Evolutionary conservation across 2,888 invertebrate genomes (phyloP).

Genomic region (Corbicula japonica): DNA sequence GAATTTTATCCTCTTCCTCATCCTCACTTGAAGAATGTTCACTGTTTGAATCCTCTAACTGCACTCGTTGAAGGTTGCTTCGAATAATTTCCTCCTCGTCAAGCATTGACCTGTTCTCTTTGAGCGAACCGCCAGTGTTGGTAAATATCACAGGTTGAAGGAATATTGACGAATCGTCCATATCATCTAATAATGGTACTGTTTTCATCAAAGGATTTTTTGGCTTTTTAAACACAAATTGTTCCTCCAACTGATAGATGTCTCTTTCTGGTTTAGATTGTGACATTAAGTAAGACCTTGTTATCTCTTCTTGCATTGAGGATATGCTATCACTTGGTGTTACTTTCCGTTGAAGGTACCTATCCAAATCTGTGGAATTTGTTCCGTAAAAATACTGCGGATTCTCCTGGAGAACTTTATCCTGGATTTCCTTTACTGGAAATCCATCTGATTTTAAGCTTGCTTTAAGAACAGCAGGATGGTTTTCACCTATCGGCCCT

Average conservation of each 20-base stretch:
- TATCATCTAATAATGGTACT: too few species aligned
- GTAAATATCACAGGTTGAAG: constrained; percentile 54
- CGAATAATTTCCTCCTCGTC: constrained; percentile 56
- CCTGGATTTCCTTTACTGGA: constrained; percentile 66
- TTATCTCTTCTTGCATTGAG: constrained; percentile 63
- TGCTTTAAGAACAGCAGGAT: constrained; percentile 60
- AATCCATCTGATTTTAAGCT: constrained; percentile 57
- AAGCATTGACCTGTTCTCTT: constrained; percentile 58
- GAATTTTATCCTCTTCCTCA: too few species aligned
- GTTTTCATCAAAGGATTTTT: constrained; percentile 4
- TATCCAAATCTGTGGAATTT: constrained; percentile 38
- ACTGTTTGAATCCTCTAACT: constrained; percentile 51
- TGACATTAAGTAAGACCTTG: constrained; percentile 55
- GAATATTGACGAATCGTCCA: constrained; percentile 40
- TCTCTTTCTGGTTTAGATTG: constrained; percentile 32
- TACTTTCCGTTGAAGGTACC: constrained; percentile 33
- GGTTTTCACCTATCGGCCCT: constrained; percentile 62
- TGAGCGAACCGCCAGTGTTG: constrained; percentile 44
- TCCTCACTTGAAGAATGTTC: constrained; percentile 19
- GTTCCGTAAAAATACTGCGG: constrained; percentile 46
- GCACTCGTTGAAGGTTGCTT: constrained; percentile 56
- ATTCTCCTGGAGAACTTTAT: constrained; percentile 60
- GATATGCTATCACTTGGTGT: constrained; percentile 50
- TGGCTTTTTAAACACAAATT: constrained; percentile 35
- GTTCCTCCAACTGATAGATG: constrained; percentile 16